Evolutionary conservation across 2,113 vertebrate species (phyloP), one percentile per base, ranked within the genome.

Genomic region (Pluvialis apricaria): DNA sequence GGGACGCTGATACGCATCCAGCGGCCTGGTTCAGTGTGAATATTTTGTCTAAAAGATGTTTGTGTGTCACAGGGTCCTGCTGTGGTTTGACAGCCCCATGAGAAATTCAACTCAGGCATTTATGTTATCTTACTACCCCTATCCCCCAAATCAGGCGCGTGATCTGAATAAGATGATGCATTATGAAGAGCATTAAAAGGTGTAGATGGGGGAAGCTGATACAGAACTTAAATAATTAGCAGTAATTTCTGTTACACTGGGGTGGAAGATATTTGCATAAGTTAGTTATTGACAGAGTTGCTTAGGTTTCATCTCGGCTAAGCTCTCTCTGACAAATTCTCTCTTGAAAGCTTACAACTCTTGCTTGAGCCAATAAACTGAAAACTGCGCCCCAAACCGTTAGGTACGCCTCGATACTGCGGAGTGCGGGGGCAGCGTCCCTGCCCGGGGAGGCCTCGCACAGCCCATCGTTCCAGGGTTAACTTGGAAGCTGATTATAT

Each of bases 361-460:
- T 32, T 31, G 16, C 11, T 70, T 18, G 51, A 71, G 77, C 68
- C 26, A 36, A 1, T 32, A 10, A 52, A 19, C 19, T 36, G 44
- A 21, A 57, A 58, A 24, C 12, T 31, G 31, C 7, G 9, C 13
- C 51, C 65, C 15, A 38, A 54, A 0, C 31, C 10, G 2, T 34
- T 11, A 8, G 10, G 26, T 42, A 8, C 2, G 1, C n/a, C 49
- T 19, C 6, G 54, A 3, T 18, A 2, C 6, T 19, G 2, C 21
- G 10, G 61, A 13, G 5, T 0, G 10, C 18, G 21, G 40, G 42
- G 72, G 38, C 31, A 60, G 65, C 45, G 26, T 32, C 29, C 12
- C 34, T 26, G 38, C 1, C 1, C 6, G 34, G 51, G 2, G 26
- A 12, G 15, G 40, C 52, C 47, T 49, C 40, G 1, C 12, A 4